phyloP scores from a whole-genome alignment of 1,140 invertebrate genomes.

The Drosophila sproati region DNA sequence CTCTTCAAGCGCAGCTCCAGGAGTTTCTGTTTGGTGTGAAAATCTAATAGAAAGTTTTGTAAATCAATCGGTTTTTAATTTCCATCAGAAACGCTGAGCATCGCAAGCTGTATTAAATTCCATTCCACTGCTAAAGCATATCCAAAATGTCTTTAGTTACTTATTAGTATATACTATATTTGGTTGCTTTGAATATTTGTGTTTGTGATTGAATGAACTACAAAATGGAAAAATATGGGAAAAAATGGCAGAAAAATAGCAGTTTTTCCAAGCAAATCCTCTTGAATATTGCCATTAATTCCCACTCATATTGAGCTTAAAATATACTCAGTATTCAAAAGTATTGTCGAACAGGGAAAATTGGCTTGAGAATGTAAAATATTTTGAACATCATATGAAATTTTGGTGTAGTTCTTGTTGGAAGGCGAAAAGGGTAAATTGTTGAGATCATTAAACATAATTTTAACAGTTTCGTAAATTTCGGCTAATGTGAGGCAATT shows the following conservation, averaged over 20 bases:
- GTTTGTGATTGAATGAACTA: no score
- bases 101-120: neutral
- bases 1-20: constrained; percentile 29
- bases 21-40: constrained; percentile 56
- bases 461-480: constrained; percentile 77
- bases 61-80: neutral
- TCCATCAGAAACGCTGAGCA: neutral
- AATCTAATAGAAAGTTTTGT: constrained; percentile 65
- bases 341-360: no score
- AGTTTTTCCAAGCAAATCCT: neutral
- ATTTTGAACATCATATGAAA: constrained; percentile 38
- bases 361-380: no score
- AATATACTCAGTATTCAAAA: no score
- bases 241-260: neutral
- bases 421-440: constrained; percentile 32
- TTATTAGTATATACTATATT: no score
- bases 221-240: no score
- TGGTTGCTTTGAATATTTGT: neutral
- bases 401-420: constrained; percentile 11
- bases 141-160: neutral
- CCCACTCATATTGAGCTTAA: no score
- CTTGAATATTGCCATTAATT: neutral
- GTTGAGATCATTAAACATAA: constrained; percentile 74
- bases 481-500: constrained; percentile 78
- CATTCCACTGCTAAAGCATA: neutral